Percentiles rank a stretch among this genome's conserved stretches.
Conservation (phyloP, 2,888 invertebrate genomes). For the Monochamus alternatus region DNA sequence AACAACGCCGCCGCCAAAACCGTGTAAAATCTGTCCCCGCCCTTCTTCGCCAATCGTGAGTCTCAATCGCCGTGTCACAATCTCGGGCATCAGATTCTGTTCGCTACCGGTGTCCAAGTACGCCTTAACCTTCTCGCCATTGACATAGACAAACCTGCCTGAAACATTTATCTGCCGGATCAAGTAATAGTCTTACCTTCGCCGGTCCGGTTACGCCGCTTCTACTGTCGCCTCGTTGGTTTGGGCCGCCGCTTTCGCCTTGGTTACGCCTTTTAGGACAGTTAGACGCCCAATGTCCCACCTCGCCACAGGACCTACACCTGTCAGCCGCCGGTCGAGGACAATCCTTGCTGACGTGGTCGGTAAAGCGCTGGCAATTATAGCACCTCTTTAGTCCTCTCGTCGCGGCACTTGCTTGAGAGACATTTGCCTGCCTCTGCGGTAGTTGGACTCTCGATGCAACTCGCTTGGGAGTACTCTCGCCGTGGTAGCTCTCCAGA, state of each 20-base stretch:
- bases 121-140: conserved; percentile 19
- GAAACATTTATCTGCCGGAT: neutral
- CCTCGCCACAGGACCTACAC: conserved; percentile 26
- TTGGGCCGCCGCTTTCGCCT: neutral
- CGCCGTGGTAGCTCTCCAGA: too few relatives aligned
- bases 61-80: neutral
- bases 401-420: too few relatives aligned
- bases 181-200: conserved; percentile 5
- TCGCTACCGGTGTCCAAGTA: conserved; percentile 26
- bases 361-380: too few relatives aligned
- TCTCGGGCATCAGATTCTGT: neutral
- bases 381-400: too few relatives aligned
- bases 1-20: neutral
- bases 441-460: too few relatives aligned
- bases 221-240: too few relatives aligned
- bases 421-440: too few relatives aligned
- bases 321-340: conserved; percentile 23
- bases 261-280: conserved; percentile 6
- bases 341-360: conserved; percentile 24
- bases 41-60: too few relatives aligned
- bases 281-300: conserved; percentile 16
- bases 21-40: too few relatives aligned
- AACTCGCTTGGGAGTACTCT: too few relatives aligned
- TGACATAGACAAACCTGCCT: neutral
- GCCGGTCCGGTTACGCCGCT: too few relatives aligned